Evolutionary conservation across 2,113 vertebrate genomes (phyloP), one percentile per base, ranked within the genome.

Genomic region (Delphinapterus leucas): DNA sequence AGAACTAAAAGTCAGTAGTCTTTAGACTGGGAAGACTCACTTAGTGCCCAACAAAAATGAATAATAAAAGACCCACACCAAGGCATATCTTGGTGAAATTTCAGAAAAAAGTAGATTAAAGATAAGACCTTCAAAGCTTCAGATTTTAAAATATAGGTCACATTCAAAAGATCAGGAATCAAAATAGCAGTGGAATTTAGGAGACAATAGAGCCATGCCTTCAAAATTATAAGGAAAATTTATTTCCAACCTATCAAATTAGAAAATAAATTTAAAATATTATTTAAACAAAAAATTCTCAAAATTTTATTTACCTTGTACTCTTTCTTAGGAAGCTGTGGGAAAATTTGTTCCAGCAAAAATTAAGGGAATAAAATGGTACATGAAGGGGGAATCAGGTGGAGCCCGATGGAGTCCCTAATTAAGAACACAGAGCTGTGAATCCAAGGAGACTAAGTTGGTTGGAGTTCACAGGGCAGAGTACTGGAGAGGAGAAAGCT

Each of bases 231-330:
- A 85, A 79, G 47, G 21, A 8, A 79, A 65, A 80, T 60, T 91
- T 83, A 67, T 77, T 83, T 87, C 73, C 2, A 58, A 90, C 18
- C 21, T 83, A 68, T 25, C 17, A 82, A 90, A 47, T 87, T 36
- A 87, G 68, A 90, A 93, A 87, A 77, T 90, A 70, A 55, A 89
- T 84, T 67, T 76, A 68, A 96, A 70, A 73, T 84, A 79, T 26
- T 82, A 47, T 90, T 80, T 26, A 71, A 83, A 58, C 26, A 93
- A 87, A 82, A 87, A 77, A 33, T 44, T 93, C 20, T 90, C 26
- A 55, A 96, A 93, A 93, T 73, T 79, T 28, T 93, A 83, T 15
- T 83, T 87, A 55, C 26, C n/a, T 55, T 65, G 15, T 93, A 65
- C 55, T 96, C 18, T 87, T 82, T 95, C 84, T 93, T 65, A 93